Conservation (phyloP, 2,797 vertebrate genomes). For the Tinamus major region DNA sequence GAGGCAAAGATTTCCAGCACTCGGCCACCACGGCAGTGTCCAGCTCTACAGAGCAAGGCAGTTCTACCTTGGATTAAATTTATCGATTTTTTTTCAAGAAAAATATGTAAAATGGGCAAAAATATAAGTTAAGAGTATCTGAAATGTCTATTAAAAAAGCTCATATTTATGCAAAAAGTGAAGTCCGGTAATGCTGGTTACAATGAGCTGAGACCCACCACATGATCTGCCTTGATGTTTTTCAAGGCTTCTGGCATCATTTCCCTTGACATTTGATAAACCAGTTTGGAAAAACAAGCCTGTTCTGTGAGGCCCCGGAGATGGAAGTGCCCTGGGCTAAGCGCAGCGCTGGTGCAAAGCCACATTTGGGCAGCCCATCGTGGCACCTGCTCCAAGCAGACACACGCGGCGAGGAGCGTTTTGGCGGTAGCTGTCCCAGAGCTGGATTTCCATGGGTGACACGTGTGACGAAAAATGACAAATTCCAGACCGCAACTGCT, state of each 20-base stretch:
- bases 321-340: not conserved
- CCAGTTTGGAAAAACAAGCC: not conserved
- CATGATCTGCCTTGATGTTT: not conserved
- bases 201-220: not conserved
- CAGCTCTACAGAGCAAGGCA: not conserved
- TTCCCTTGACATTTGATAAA: not conserved
- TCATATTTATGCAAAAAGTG: not conserved
- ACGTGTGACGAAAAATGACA: not conserved
- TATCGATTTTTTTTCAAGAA: slow-evolving; percentile 20
- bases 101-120: not conserved
- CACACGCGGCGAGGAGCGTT: not conserved
- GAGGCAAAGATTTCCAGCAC: slow-evolving; percentile 33
- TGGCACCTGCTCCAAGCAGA: not conserved
- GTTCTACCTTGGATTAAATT: slow-evolving; percentile 46
- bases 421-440: not conserved
- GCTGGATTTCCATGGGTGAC: not conserved
- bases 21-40: not conserved
- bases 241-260: not conserved
- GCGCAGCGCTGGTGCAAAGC: not conserved
- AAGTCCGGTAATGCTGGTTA: not conserved
- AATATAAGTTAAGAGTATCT: not conserved
- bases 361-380: not conserved
- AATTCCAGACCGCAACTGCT: not conserved
- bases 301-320: not conserved
- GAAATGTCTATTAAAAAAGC: not conserved